Evolutionary conservation across 2,113 vertebrate species (phyloP).

Genomic region (Pterocles burchelli): DNA sequence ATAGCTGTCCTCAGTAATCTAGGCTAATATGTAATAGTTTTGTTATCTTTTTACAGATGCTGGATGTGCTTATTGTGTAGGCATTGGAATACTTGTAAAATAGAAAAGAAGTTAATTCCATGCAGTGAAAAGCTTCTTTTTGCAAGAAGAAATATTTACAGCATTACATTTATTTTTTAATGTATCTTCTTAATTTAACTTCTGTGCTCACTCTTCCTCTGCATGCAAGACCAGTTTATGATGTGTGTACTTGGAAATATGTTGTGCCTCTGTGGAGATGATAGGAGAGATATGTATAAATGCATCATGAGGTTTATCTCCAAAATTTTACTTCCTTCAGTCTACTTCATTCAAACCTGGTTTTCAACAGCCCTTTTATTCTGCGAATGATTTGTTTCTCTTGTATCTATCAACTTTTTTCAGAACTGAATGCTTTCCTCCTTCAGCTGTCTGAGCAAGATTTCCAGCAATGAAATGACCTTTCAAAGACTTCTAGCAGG

Average conservation of each 20-base stretch:
- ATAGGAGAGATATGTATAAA: neutral
- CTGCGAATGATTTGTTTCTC: slow-evolving; percentile 26
- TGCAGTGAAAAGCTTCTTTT: neutral
- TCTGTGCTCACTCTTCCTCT: neutral
- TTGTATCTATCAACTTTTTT: slow-evolving; percentile 51
- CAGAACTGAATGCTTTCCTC: slow-evolving; percentile 54
- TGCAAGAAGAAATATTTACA: neutral
- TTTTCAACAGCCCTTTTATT: neutral
- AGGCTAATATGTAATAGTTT: neutral
- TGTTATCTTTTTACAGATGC: neutral
- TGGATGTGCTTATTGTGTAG: neutral
- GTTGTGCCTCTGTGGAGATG: neutral
- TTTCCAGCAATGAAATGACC: slow-evolving; percentile 41
- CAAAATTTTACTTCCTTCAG: neutral
- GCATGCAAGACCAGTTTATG: neutral
- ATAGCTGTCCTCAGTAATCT: neutral
- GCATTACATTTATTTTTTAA: neutral
- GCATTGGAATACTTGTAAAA: slow-evolving; percentile 5
- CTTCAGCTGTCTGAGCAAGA: slow-evolving; percentile 58
- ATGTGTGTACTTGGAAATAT: neutral
- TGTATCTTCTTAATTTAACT: neutral
- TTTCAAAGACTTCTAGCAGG: slow-evolving; percentile 57
- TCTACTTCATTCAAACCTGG: neutral
- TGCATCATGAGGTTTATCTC: neutral
- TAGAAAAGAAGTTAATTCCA: neutral